Evolutionary conservation across 2,888 invertebrate species (phyloP).

Genomic region (Drosophila suboccidentalis): DNA sequence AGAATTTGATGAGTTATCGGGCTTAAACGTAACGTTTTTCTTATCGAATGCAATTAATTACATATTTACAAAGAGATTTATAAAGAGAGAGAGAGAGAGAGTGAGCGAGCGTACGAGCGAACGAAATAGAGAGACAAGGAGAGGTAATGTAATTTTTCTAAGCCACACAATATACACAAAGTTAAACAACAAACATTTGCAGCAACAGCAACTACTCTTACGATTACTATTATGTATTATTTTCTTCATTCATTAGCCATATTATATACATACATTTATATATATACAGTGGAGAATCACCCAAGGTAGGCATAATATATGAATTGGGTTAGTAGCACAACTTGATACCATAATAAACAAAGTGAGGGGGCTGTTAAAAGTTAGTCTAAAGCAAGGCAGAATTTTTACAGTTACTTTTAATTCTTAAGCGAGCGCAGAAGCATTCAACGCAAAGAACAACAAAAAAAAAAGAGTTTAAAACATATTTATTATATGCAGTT

Average conservation of each 20-base stretch:
- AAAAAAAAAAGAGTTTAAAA: constrained; percentile 21
- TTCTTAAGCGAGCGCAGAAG: constrained; percentile 58
- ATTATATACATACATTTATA: constrained; percentile 2
- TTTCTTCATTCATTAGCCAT: constrained; percentile 7
- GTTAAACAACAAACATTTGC: constrained; percentile 51
- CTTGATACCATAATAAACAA: constrained; percentile 35
- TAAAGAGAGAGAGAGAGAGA: constrained; percentile 21
- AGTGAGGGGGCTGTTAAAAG: constrained; percentile 34
- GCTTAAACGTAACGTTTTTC: constrained; percentile 53
- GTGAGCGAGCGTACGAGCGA: constrained; percentile 10
- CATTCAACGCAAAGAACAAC: constrained; percentile 34
- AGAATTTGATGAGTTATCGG: constrained; percentile 71
- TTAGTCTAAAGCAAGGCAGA: constrained; percentile 57
- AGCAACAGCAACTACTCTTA: constrained; percentile 41
- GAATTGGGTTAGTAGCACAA: constrained; percentile 64
- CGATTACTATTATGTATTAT: constrained; percentile 22
- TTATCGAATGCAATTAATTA: constrained; percentile 39
- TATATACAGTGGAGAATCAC: constrained; percentile 30
- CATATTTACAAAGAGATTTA: constrained; percentile 55
- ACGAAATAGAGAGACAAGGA: constrained; percentile 19
- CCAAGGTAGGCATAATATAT: constrained; percentile 34
- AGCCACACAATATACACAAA: constrained; percentile 52
- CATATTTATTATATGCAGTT: constrained; percentile 32
- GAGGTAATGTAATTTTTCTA: constrained; percentile 23
- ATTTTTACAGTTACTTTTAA: constrained; percentile 48